Percentiles rank a stretch among this genome's conserved stretches.
phyloP scores from a whole-genome alignment of 2,797 vertebrate genomes.

The Hemibagrus guttatus region DNA sequence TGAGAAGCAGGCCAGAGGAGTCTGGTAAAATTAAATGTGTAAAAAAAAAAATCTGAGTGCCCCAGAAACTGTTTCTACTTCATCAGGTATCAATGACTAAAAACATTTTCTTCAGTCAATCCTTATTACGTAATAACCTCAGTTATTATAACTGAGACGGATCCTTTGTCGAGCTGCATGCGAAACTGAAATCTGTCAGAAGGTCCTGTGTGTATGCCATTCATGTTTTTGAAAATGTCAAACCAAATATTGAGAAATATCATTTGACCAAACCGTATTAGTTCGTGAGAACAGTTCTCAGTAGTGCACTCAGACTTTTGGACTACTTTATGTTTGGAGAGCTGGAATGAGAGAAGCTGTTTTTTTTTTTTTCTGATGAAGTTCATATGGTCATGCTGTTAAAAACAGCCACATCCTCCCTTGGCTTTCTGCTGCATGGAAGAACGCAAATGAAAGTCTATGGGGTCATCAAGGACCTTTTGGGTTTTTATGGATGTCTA shows the following conservation, averaged over 20 bases:
- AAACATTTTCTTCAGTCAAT: conserved; percentile 11
- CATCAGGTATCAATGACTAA: conserved; percentile 10
- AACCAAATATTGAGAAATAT: conserved; percentile 16
- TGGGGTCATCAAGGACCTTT: conserved; percentile 35
- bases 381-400: conserved; percentile 57
- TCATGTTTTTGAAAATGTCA: conserved; percentile 21
- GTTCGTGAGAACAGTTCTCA: conserved; percentile 28
- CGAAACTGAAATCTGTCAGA: conserved; percentile 18
- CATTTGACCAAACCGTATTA: conserved; percentile 13
- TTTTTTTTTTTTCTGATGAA: conserved; percentile 57
- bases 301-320: conserved; percentile 34
- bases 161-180: conserved; percentile 3
- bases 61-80: conserved; percentile 8
- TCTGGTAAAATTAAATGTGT: not conserved
- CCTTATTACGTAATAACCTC: conserved; percentile 19
- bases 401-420: conserved; percentile 35
- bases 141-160: conserved; percentile 19
- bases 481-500: conserved; percentile 15
- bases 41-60: not conserved
- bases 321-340: conserved; percentile 31
- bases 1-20: not conserved
- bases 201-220: not conserved
- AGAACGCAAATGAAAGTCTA: conserved; percentile 22
- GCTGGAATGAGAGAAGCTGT: conserved; percentile 1
- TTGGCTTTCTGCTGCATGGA: conserved; percentile 31